phyloP scores from a whole-genome alignment of 2,797 vertebrate species.

The Australoheros facetus region DNA sequence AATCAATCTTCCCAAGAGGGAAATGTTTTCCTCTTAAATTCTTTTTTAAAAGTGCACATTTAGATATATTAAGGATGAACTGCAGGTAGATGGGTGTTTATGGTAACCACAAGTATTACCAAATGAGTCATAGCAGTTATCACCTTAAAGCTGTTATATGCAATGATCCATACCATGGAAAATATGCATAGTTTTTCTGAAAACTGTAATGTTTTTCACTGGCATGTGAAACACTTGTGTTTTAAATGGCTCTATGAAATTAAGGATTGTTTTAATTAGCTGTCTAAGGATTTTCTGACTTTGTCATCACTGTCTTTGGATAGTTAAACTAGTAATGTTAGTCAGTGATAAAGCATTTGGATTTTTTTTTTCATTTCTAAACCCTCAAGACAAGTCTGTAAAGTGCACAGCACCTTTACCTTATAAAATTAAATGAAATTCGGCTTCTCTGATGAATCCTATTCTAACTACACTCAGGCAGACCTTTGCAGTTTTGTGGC shows the following conservation, averaged over 20 bases:
- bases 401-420: neutral
- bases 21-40: conserved; percentile 15
- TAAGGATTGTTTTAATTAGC: neutral
- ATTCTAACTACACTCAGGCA: neutral
- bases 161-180: neutral
- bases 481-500: neutral
- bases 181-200: neutral
- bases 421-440: neutral
- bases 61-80: neutral
- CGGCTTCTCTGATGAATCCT: neutral
- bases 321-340: neutral
- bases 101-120: neutral
- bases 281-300: neutral
- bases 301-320: neutral
- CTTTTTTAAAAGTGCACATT: neutral
- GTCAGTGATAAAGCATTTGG: neutral
- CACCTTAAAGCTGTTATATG: neutral
- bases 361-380: neutral
- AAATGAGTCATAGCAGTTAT: neutral
- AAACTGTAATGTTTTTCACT: neutral
- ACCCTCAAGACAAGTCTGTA: neutral
- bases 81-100: neutral
- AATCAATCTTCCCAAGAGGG: neutral
- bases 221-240: neutral
- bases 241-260: neutral